A percentile compares a stretch with the other conserved stretches of the same genome.
Conservation (phyloP, 2,888 invertebrate genomes). For the Aspidapion aeneum region DNA sequence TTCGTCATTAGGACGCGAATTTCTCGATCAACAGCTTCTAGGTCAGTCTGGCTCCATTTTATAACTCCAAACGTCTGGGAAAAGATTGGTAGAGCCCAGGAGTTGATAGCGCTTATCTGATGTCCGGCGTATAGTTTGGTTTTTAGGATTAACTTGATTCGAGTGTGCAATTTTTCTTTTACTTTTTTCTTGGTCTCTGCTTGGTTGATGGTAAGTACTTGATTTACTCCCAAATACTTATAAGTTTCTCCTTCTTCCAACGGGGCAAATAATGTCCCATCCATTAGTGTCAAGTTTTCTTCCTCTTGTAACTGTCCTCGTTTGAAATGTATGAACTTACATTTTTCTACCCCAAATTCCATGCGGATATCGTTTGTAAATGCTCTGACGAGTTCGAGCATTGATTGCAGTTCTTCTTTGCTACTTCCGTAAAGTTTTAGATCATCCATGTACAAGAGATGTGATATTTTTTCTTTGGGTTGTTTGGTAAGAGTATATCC, state of each 20-base stretch:
- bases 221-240: constrained; percentile 3
- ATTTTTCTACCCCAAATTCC: constrained; percentile 6
- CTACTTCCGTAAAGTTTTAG: constrained; percentile 6
- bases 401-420: neutral
- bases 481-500: constrained; percentile 3
- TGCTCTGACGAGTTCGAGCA: neutral
- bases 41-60: constrained; percentile 4
- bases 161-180: neutral
- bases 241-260: constrained; percentile 2
- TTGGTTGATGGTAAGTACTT: neutral
- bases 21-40: neutral
- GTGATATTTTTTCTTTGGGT: neutral
- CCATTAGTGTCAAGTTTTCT: no score
- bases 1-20: no score
- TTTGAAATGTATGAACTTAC: neutral
- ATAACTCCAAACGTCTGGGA: no score
- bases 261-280: no score
- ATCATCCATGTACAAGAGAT: constrained; percentile 7
- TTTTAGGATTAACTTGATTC: no score
- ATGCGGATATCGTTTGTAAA: constrained; percentile 3
- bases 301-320: neutral
- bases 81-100: no score
- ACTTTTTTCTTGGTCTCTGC: neutral
- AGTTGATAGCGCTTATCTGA: no score
- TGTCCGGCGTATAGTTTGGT: no score